Evolutionary conservation across 2,797 vertebrate genomes (phyloP).

Genomic region (Lutjanus argentimaculatus): DNA sequence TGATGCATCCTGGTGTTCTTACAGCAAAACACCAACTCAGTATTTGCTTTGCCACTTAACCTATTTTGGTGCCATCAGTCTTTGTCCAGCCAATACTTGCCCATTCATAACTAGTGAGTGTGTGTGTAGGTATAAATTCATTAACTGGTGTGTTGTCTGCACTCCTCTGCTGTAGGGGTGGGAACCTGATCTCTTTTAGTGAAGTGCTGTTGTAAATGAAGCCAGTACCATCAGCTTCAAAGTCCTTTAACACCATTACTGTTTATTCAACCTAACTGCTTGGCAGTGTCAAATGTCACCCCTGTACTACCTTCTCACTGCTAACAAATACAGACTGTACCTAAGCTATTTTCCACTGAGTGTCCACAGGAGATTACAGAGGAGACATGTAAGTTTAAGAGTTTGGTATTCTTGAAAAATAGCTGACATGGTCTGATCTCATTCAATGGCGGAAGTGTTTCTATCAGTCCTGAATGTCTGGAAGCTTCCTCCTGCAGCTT

Average conservation of each 20-base stretch:
- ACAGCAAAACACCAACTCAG: too few relatives aligned
- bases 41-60: too few relatives aligned
- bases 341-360: background rate
- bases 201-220: conserved; percentile 27
- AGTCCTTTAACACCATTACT: conserved; percentile 19
- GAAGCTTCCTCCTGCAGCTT: background rate
- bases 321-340: background rate
- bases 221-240: conserved; percentile 1
- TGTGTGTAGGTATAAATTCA: background rate
- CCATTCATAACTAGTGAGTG: conserved; percentile 47
- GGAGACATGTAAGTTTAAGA: background rate
- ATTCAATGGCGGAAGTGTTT: too few relatives aligned
- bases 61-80: too few relatives aligned
- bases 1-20: too few relatives aligned
- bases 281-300: conserved; percentile 4
- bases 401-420: background rate
- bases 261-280: background rate
- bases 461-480: too few relatives aligned
- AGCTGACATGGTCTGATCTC: background rate
- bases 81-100: conserved; percentile 24
- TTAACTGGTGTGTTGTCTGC: background rate
- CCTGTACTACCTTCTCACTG: background rate
- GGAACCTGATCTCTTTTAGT: conserved; percentile 5
- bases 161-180: background rate
- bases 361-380: background rate